Evolutionary conservation across 2,888 invertebrate genomes (phyloP).

Genomic region (Cephalotes varians): DNA sequence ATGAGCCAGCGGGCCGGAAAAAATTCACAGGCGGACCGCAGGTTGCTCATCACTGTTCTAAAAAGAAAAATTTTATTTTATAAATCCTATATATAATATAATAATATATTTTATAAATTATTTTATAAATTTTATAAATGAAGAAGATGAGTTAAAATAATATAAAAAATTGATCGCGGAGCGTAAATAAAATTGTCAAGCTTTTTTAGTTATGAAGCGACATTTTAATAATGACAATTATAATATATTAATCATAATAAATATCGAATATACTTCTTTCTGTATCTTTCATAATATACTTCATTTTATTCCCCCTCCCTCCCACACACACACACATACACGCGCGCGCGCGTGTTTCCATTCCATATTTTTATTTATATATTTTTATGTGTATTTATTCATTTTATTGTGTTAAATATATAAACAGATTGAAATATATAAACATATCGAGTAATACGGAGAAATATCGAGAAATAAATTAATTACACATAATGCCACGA

Average conservation of each 20-base stretch:
- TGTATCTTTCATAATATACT: neutral
- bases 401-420: neutral
- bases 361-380: neutral
- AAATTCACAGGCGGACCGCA: too few species aligned
- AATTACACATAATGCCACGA: neutral
- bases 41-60: too few species aligned
- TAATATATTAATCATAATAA: neutral
- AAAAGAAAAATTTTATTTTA: neutral
- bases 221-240: neutral
- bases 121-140: too few species aligned
- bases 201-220: neutral
- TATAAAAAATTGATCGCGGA: neutral
- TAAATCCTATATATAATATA: too few species aligned
- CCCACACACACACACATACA: too few species aligned
- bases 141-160: neutral
- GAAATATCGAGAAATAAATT: neutral
- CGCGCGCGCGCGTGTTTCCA: too few species aligned
- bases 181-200: neutral
- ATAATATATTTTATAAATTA: too few species aligned
- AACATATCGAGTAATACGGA: neutral
- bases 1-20: too few species aligned
- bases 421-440: neutral
- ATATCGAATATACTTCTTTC: neutral
- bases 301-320: conserved; percentile 5
- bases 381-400: neutral